Conservation (phyloP, 2,888 invertebrate genomes). For the Spodoptera littoralis region DNA sequence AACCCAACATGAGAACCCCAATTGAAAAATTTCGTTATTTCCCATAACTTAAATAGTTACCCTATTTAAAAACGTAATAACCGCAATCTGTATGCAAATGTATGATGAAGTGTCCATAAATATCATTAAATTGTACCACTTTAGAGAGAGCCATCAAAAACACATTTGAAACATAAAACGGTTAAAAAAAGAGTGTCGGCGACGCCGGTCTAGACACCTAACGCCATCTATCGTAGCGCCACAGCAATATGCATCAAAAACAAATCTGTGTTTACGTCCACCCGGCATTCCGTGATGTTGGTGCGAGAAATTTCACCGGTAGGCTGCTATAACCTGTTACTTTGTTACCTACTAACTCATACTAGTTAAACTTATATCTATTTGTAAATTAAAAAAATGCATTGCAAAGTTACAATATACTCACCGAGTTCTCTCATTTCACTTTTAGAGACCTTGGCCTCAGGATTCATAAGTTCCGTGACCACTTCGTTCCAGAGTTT, state of each 20-base stretch:
- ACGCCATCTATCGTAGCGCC: conserved; percentile 52
- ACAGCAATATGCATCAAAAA: conserved; percentile 30
- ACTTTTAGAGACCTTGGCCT: conserved; percentile 77
- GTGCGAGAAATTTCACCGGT: conserved; percentile 6
- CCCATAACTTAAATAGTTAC: not conserved
- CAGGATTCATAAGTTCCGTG: conserved; percentile 73
- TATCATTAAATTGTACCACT: conserved; percentile 17
- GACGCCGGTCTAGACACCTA: conserved; percentile 18
- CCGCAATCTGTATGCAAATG: conserved; percentile 9
- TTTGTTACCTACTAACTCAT: too few relatives aligned
- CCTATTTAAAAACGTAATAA: not conserved
- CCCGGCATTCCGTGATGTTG: not conserved
- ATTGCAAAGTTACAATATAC: conserved; percentile 26
- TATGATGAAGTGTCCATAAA: conserved; percentile 10
- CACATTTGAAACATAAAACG: conserved; percentile 22
- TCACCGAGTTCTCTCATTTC: conserved; percentile 84
- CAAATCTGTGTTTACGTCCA: conserved; percentile 46
- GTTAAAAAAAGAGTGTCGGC: conserved; percentile 5
- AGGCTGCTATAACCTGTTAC: conserved; percentile 19
- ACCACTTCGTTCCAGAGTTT: conserved; percentile 81
- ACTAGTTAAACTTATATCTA: not conserved
- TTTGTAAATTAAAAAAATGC: conserved; percentile 3
- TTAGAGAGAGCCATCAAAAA: conserved; percentile 16
- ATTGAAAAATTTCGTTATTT: not conserved
- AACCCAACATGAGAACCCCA: not conserved